Evolutionary conservation across 53 echinoderm and acorn worm species (phyloP), one percentile per base, ranked within the genome.

Genomic region (Crossaster papposus): DNA sequence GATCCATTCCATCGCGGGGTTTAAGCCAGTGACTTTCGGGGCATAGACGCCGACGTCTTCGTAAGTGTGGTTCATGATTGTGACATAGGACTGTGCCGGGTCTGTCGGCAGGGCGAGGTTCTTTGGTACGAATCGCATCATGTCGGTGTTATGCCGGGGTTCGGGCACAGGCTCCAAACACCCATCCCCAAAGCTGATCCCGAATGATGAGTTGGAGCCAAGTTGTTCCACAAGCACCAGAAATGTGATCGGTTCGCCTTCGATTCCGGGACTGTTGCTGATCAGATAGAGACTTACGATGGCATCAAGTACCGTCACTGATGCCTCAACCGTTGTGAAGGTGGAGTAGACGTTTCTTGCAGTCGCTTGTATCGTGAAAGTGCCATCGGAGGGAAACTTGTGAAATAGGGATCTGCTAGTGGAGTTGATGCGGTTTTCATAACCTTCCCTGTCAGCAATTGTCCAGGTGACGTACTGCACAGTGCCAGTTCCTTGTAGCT

Each of bases 171-270:
- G 28, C 15, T 72, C 55, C 0, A 75, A 44, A 28, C 73, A 70
- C 5, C 95, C 97, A 81, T 97, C 97, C 37, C 97, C 97, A 83
- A 89, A 91, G 70, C 92, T 88, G 0, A 95, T 54, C n/a, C 36
- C 31, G 72, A 80, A 97, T 0, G 53, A 64, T 1, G 97, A 83
- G 51, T 91, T 81, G 8, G 84, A 70, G 33, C 97, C 97, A 13
- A 94, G 78, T 64, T 86, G 79, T 71, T 88, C 75, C 2, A 87
- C 50, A 74, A 95, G 94, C 30, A 95, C 80, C 20, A 97, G 65
- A 89, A 94, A 93, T 24, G 91, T 93, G 4, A 95, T 80, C 5
- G 78, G 58, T 34, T 94, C 70, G 0, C 63, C 79, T 35, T 88
- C 32, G 30, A 71, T 79, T 22, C 85, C 88, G 0, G 97, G 97